Conservation (phyloP, 2,113 vertebrate species). For the Amazona guildingii region DNA sequence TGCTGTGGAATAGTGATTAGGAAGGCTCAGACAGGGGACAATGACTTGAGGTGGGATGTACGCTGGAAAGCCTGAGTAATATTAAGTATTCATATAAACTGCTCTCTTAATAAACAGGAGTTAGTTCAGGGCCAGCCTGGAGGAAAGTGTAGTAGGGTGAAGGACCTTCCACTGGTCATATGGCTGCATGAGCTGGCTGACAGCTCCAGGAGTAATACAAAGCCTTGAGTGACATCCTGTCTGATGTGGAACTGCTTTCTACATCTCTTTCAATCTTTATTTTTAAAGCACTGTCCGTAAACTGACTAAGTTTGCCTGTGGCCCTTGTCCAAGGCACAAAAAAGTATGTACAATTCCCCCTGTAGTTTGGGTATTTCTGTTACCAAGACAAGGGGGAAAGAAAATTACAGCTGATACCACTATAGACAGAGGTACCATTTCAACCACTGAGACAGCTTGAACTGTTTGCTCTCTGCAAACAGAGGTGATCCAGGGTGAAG, state of each 20-base stretch:
- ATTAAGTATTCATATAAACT: background rate
- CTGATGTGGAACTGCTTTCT: background rate
- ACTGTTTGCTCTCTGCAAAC: background rate
- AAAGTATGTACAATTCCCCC: background rate
- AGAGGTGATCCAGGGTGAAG: background rate
- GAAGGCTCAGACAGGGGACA: background rate
- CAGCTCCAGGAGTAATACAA: background rate
- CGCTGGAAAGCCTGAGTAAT: background rate
- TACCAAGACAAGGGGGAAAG: background rate
- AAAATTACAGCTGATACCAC: background rate
- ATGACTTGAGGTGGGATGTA: background rate
- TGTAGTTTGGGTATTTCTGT: background rate
- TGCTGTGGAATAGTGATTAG: background rate
- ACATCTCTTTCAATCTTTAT: background rate
- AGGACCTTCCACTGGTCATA: background rate
- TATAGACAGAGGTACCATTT: background rate
- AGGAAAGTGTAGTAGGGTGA: background rate
- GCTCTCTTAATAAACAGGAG: background rate
- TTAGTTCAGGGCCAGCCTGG: background rate
- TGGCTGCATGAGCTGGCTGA: background rate
- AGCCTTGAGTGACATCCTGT: background rate
- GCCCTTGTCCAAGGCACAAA: background rate
- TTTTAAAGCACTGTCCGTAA: background rate
- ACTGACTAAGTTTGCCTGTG: background rate
- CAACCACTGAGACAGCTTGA: background rate